Evolutionary conservation across 2,888 invertebrate genomes (phyloP).

Genomic region (Adela reaumurella): DNA sequence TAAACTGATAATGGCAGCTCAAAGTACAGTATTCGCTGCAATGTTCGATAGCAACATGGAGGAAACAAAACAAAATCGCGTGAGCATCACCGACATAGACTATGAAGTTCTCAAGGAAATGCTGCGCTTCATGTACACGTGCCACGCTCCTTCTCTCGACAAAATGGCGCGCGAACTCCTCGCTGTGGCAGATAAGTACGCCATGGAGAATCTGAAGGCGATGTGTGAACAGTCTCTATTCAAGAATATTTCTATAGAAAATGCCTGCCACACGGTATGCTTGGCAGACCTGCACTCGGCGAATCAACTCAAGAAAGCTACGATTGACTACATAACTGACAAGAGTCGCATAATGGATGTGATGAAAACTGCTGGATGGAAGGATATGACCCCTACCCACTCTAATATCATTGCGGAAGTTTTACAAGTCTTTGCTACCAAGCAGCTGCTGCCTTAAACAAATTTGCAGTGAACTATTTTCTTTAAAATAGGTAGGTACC

Average conservation of each 20-base stretch:
- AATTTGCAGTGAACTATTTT: too few species aligned
- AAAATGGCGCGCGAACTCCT: constrained; percentile 6
- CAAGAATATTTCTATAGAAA: constrained; percentile 91
- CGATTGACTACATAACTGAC: constrained; percentile 86
- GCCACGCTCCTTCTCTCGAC: too few species aligned
- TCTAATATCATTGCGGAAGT: constrained; percentile 99
- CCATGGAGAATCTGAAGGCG: constrained; percentile 96
- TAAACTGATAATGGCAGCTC: too few species aligned
- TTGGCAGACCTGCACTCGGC: constrained; percentile 97
- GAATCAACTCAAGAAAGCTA: constrained; percentile 97
- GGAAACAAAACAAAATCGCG: too few species aligned
- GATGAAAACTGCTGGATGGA: constrained; percentile 98
- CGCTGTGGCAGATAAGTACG: constrained; percentile 81
- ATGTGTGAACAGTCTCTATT: constrained; percentile 98
- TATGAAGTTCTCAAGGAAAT: too few species aligned
- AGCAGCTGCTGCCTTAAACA: too few species aligned
- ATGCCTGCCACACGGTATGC: constrained; percentile 94
- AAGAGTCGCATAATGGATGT: constrained; percentile 96
- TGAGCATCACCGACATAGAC: too few species aligned
- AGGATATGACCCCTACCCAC: constrained; percentile 95
- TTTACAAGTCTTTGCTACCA: constrained; percentile 96
- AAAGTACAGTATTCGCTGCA: too few species aligned
- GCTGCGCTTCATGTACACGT: too few species aligned
- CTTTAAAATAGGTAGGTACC: too few species aligned
- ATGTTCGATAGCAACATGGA: too few species aligned